Percentiles rank a stretch among this genome's conserved stretches.
phyloP scores from a whole-genome alignment of 2,888 invertebrate species.

The Frankliniella intonsa region DNA sequence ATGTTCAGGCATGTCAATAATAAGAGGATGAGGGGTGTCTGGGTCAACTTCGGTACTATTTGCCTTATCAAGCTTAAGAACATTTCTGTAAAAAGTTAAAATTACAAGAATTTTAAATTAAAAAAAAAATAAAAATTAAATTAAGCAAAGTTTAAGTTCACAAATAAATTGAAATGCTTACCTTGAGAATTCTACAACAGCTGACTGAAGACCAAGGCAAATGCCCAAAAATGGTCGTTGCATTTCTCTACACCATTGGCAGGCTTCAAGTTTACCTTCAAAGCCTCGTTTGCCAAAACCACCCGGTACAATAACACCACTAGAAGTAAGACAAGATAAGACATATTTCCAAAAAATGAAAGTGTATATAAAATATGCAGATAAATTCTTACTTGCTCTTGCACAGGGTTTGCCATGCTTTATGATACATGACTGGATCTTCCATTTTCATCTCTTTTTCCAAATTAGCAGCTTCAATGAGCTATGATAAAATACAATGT shows the following conservation, averaged over 20 bases:
- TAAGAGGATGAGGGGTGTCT: constrained; percentile 68
- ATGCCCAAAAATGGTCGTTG: constrained; percentile 91
- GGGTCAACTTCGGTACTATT: constrained; percentile 75
- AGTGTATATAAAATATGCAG: too few relatives aligned
- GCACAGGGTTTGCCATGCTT: constrained; percentile 90
- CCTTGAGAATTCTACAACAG: constrained; percentile 87
- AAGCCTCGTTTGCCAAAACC: constrained; percentile 95
- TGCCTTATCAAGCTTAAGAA: constrained; percentile 37
- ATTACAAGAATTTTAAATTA: neutral
- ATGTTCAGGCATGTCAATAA: constrained; percentile 99
- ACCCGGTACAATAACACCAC: constrained; percentile 93
- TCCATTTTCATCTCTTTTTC: constrained; percentile 67
- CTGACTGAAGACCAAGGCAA: constrained; percentile 95
- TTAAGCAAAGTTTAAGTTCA: neutral
- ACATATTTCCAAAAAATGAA: neutral
- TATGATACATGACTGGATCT: constrained; percentile 80
- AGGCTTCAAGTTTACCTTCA: constrained; percentile 93
- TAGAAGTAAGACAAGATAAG: constrained; percentile 45
- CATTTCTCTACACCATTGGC: constrained; percentile 86
- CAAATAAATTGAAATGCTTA: constrained; percentile 34
- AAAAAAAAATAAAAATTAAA: neutral
- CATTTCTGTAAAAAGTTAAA: constrained; percentile 37
- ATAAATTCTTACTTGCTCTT: constrained; percentile 67
- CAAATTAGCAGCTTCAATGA: constrained; percentile 86
- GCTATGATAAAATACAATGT: constrained; percentile 48